Conservation (phyloP, 2,113 vertebrate genomes). For the Uropsilus gracilis region DNA sequence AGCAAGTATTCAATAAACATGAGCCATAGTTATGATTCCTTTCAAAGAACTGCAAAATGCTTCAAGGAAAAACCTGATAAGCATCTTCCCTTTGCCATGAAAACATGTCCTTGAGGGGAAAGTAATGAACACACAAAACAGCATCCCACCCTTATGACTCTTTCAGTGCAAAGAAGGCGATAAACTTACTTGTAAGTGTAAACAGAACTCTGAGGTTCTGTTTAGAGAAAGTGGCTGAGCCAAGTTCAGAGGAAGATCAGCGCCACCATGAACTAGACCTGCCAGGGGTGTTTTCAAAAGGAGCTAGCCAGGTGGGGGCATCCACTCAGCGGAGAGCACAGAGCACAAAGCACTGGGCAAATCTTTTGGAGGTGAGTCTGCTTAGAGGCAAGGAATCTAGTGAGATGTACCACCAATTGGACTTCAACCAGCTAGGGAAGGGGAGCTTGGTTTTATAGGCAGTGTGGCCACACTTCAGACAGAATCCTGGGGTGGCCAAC, state of each 20-base stretch:
- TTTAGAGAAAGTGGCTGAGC: background rate
- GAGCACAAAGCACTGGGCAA: background rate
- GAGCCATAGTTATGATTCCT: background rate
- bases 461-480: background rate
- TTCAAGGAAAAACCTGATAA: background rate
- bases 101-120: background rate
- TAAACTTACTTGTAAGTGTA: background rate
- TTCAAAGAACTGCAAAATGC: background rate
- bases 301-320: background rate
- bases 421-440: background rate
- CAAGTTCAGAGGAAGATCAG: background rate
- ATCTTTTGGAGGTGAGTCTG: too few species aligned
- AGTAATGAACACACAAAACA: background rate
- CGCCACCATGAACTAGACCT: background rate
- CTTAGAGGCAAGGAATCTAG: background rate
- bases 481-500: background rate
- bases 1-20: background rate
- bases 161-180: background rate
- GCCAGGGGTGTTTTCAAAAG: background rate
- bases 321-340: accelerated
- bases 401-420: background rate
- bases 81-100: background rate
- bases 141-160: background rate
- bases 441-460: background rate
- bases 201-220: background rate